Conservation (phyloP, 1,140 invertebrate species). For the Diorhabda elongata region DNA sequence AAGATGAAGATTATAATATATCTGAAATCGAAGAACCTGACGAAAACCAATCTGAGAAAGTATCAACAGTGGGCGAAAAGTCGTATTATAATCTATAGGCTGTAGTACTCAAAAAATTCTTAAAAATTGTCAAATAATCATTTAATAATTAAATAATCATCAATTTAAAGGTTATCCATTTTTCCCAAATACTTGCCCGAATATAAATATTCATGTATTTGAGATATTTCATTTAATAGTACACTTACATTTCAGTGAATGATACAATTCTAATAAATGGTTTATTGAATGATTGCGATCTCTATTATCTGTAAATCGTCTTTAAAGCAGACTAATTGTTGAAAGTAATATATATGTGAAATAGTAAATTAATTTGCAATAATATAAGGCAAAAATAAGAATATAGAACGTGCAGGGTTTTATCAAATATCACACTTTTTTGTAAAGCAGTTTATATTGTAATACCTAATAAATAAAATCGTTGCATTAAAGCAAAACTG, state of each 20-base stretch:
- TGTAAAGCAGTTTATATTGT: not conserved
- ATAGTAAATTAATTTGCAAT: not conserved
- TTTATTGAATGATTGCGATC: not conserved
- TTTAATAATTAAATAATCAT: too few relatives aligned
- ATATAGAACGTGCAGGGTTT: not conserved
- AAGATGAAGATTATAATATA: too few relatives aligned
- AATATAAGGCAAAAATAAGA: not conserved
- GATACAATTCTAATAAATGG: not conserved
- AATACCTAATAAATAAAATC: not conserved
- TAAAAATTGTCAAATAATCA: too few relatives aligned
- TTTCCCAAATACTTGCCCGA: too few relatives aligned
- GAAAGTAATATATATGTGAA: not conserved
- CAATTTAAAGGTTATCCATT: too few relatives aligned
- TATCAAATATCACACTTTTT: not conserved
- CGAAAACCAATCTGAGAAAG: too few relatives aligned
- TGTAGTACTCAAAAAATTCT: too few relatives aligned
- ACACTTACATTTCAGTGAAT: not conserved
- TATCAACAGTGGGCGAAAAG: too few relatives aligned
- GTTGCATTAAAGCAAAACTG: not conserved
- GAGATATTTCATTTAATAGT: too few relatives aligned
- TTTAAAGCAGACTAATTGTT: not conserved
- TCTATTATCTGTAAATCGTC: not conserved
- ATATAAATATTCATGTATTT: too few relatives aligned
- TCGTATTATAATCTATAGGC: too few relatives aligned
- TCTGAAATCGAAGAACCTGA: too few relatives aligned